phyloP scores from a whole-genome alignment of 2,113 vertebrate species.

The Pelmatolapia mariae region DNA sequence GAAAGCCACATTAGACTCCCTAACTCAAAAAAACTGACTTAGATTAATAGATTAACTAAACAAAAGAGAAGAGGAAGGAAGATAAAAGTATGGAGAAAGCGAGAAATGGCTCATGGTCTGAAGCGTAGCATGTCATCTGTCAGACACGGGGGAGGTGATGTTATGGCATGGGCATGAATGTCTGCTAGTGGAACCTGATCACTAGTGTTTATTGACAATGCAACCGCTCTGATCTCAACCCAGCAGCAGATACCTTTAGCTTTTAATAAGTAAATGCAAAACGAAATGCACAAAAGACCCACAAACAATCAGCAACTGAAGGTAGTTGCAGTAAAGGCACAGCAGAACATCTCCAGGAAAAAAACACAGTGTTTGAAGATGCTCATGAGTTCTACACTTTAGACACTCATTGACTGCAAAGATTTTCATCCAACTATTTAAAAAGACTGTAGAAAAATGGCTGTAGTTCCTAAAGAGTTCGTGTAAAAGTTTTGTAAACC shows the following conservation, averaged over 20 bases:
- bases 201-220: background rate
- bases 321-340: background rate
- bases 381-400: background rate
- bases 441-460: background rate
- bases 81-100: background rate
- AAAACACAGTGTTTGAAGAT: background rate
- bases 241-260: background rate
- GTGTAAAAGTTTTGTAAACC: background rate
- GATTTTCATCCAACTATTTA: background rate
- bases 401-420: background rate
- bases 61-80: background rate
- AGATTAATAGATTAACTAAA: background rate
- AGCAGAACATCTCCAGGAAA: background rate
- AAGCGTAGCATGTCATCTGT: background rate
- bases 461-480: background rate
- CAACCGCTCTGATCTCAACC: background rate
- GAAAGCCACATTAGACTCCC: background rate
- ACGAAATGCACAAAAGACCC: background rate
- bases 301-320: background rate
- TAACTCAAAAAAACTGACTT: background rate
- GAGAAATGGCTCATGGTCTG: background rate
- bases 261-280: background rate
- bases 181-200: background rate
- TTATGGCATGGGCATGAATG: background rate
- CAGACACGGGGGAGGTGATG: background rate